A percentile compares a stretch with the other conserved stretches of the same genome.
These are phyloP conservation scores for Nomada hirtipes DNA, from an alignment of 2,888 invertebrate species.

Conservation along the genomic window DNA sequence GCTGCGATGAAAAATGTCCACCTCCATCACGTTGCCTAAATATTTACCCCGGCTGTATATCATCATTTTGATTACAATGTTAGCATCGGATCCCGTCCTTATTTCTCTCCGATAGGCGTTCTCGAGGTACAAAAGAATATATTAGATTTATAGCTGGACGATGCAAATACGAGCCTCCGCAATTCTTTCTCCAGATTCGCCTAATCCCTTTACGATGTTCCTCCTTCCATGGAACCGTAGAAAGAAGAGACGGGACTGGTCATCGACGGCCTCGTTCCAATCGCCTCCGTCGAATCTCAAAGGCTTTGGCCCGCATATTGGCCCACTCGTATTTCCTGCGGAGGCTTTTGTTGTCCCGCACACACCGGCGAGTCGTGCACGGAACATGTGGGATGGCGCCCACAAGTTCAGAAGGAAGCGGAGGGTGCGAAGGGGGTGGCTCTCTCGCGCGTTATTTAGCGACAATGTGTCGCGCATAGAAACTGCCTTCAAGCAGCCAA, in stretches of 20 bases:
- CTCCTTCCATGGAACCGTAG: not conserved
- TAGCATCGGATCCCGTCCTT: no score
- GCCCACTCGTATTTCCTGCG: slow-evolving; percentile 63
- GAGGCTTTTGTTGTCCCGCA: slow-evolving; percentile 64
- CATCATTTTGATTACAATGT: no score
- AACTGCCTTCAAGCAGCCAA: slow-evolving; percentile 85
- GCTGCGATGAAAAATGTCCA: no score
- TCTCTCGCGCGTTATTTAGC: slow-evolving; percentile 81
- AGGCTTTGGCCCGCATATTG: slow-evolving; percentile 75
- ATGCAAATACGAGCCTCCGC: slow-evolving; percentile 51
- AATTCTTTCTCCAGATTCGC: slow-evolving; percentile 47
- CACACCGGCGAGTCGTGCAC: not conserved
- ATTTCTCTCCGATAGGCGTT: no score
- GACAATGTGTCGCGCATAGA: slow-evolving; percentile 85
- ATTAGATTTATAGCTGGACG: slow-evolving; percentile 54
- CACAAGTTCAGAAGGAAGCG: slow-evolving; percentile 34
- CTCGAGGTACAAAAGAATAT: slow-evolving; percentile 22
- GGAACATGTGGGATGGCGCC: slow-evolving; percentile 41
- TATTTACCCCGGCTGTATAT: no score
- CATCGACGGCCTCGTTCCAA: slow-evolving; percentile 59
- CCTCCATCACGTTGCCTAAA: no score
- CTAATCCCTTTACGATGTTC: slow-evolving; percentile 59
- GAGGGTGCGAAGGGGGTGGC: slow-evolving; percentile 34
- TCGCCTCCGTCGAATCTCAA: slow-evolving; percentile 70
- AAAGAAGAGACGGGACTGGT: slow-evolving; percentile 35